These are phyloP conservation scores for Epinephelus awoara DNA, from an alignment of 2,797 vertebrate species.

Conservation along the genomic window DNA sequence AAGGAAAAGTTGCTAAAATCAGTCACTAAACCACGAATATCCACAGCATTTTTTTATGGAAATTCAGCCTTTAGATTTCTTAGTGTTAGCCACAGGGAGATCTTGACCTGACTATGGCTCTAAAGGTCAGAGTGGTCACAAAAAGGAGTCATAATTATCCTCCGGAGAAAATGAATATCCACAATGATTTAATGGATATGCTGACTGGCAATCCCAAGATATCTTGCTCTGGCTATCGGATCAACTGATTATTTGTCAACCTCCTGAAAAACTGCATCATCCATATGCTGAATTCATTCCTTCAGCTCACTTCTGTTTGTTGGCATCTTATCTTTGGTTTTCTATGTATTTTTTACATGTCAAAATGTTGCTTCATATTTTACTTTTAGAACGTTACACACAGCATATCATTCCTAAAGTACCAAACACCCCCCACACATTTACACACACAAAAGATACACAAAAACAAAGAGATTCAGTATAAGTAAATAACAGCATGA, in stretches of 20 bases:
- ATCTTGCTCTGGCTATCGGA: not conserved
- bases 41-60: not conserved
- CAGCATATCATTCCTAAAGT: no score
- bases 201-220: constrained; percentile 3
- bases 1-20: constrained; percentile 16
- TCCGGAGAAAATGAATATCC: constrained; percentile 13
- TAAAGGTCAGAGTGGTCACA: constrained; percentile 16
- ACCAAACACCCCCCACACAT: no score
- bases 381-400: no score
- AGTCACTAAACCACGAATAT: not conserved
- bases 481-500: not conserved
- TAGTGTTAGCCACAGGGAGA: not conserved
- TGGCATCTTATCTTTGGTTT: no score
- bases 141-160: constrained; percentile 34
- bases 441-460: not conserved
- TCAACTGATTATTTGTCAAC: not conserved
- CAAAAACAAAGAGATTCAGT: not conserved
- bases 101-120: constrained; percentile 13
- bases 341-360: no score
- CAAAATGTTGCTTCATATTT: no score
- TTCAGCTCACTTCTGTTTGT: no score
- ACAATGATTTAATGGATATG: constrained; percentile 18
- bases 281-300: no score
- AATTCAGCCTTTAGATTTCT: constrained; percentile 1
- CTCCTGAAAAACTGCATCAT: no score